Conservation (phyloP, 2,888 invertebrate genomes). For the Perizoma affinitatum region DNA sequence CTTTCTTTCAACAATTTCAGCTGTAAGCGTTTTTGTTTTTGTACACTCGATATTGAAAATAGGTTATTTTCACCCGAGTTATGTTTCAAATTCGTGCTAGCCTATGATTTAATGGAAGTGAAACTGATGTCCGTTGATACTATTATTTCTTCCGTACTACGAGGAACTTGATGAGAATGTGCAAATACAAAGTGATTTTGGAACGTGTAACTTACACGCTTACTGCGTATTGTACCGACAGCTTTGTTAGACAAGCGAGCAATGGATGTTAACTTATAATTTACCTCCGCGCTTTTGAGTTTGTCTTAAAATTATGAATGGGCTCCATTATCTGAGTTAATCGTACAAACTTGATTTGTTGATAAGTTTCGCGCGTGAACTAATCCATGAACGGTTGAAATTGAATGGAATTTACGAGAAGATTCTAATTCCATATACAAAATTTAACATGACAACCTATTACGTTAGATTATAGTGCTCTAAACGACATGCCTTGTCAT, state of each 20-base stretch:
- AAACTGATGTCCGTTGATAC: neutral
- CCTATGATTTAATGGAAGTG: no score
- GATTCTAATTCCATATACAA: no score
- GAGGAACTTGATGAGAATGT: constrained; percentile 42
- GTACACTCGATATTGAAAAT: no score
- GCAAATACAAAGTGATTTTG: constrained; percentile 60
- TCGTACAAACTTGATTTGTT: constrained; percentile 15
- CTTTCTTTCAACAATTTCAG: no score
- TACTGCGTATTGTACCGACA: constrained; percentile 40
- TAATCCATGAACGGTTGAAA: neutral
- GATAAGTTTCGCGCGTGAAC: neutral
- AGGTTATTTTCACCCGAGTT: no score
- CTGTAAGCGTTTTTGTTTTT: no score
- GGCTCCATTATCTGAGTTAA: constrained; percentile 36
- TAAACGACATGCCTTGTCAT: no score
- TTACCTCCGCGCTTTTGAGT: constrained; percentile 57
- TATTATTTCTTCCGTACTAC: constrained; percentile 3
- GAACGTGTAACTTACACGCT: constrained; percentile 45
- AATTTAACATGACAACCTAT: no score
- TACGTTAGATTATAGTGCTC: no score
- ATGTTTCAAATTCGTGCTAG: no score
- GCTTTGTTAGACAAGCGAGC: constrained; percentile 46
- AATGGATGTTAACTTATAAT: constrained; percentile 58
- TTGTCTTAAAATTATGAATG: constrained; percentile 64
- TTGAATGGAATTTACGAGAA: neutral